Evolutionary conservation across 2,113 vertebrate genomes (phyloP).

Genomic region (Passerina amoena): DNA sequence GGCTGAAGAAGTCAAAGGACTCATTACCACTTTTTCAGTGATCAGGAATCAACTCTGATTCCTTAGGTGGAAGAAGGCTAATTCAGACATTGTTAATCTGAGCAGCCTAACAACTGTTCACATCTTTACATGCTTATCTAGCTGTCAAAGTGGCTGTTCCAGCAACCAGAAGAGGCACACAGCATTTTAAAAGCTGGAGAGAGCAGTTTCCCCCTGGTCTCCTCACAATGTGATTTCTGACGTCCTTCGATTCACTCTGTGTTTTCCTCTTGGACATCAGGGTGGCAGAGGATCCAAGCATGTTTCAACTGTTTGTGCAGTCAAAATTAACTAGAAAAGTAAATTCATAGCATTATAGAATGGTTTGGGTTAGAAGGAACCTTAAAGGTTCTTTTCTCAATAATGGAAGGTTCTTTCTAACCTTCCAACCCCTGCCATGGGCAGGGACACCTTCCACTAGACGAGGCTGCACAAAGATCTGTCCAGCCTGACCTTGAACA

Average conservation of each 20-base stretch:
- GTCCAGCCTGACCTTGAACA: not conserved
- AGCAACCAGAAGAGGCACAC: not conserved
- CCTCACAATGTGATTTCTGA: not conserved
- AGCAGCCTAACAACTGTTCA: not conserved
- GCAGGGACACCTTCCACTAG: not conserved
- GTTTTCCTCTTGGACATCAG: not conserved
- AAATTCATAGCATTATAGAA: not conserved
- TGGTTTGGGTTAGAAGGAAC: not conserved
- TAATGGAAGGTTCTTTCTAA: too few species aligned
- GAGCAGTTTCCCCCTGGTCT: not conserved
- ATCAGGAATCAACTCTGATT: not conserved
- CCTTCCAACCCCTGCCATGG: not conserved
- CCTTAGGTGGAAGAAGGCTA: not conserved
- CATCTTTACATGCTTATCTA: not conserved
- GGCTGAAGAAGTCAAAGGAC: not conserved
- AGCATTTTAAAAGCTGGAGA: not conserved
- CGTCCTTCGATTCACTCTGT: not conserved
- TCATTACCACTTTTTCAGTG: not conserved
- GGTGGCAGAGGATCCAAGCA: not conserved
- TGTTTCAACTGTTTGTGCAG: not conserved
- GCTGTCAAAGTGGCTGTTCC: not conserved
- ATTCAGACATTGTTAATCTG: not conserved
- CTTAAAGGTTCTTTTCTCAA: not conserved
- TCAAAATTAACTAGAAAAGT: not conserved
- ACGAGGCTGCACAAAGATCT: not conserved